These are phyloP conservation scores for Platycheirus albimanus DNA, from an alignment of 2,888 invertebrate species.

Conservation along the genomic window DNA sequence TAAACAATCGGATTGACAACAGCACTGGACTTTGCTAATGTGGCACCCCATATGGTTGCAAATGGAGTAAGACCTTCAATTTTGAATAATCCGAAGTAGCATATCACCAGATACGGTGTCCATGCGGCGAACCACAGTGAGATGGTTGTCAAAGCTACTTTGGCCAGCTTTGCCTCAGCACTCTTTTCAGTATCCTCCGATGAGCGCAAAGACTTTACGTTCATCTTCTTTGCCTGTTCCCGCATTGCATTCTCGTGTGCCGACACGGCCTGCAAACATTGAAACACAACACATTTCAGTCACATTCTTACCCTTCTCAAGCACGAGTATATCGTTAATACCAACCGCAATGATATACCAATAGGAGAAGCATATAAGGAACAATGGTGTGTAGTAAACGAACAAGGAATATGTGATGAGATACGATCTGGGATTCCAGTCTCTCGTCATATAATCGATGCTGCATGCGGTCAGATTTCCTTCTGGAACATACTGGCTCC, in stretches of 20 bases:
- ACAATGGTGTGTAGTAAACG: constrained; percentile 83
- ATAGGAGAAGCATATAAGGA: constrained; percentile 85
- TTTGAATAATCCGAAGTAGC: constrained; percentile 90
- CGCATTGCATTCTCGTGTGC: constrained; percentile 84
- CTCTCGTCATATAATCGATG: constrained; percentile 83
- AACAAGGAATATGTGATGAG: constrained; percentile 83
- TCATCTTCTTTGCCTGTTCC: constrained; percentile 86
- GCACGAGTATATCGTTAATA: constrained; percentile 24
- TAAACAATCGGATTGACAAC: constrained; percentile 85
- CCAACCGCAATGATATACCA: constrained; percentile 84
- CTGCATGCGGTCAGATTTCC: constrained; percentile 86
- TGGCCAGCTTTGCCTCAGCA: constrained; percentile 84
- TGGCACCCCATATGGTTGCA: constrained; percentile 87
- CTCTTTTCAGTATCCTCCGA: constrained; percentile 83
- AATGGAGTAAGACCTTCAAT: constrained; percentile 89
- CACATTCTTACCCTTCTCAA: not conserved
- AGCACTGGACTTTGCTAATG: constrained; percentile 85
- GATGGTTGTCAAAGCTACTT: constrained; percentile 85
- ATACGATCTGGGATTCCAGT: constrained; percentile 83
- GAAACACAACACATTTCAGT: constrained; percentile 5
- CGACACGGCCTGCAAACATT: constrained; percentile 83
- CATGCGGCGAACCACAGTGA: constrained; percentile 86
- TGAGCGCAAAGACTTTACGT: constrained; percentile 84
- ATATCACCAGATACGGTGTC: constrained; percentile 93
- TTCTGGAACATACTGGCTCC: constrained; percentile 86